Base-by-base conservation (phyloP, 2,888 invertebrate genomes). In the Cosmorhoe ocellata region DNA sequence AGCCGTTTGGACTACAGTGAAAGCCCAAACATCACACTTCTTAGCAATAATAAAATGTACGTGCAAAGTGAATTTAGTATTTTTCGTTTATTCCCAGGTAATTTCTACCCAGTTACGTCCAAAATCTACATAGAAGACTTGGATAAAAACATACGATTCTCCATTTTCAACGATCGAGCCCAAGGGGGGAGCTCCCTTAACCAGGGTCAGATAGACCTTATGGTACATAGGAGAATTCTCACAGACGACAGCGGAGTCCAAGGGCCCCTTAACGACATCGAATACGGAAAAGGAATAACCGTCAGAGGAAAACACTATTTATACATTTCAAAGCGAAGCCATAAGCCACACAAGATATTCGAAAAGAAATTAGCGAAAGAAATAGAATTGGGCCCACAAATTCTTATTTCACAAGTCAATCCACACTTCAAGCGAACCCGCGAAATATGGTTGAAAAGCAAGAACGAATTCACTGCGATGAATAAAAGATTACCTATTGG, bases 51-150 rank as follows among this genome's bases (percentile, higher is more conserved):
- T n/a, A n/a, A n/a, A n/a, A n/a, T n/a, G n/a, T n/a, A n/a, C n/a
- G n/a, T n/a, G n/a, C n/a, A n/a, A n/a, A n/a, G n/a, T n/a, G n/a
- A n/a, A n/a, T n/a, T n/a, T n/a, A n/a, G n/a, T n/a, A n/a, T n/a
- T n/a, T n/a, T n/a, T n/a, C n/a, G n/a, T n/a, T n/a, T n/a, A n/a
- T n/a, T n/a, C n/a, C n/a, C n/a, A 48, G 96, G 81, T 14, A 99
- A 99, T 79, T 97, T 97, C 74, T 99, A 97, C 74, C 99, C 99
- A 0, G 92, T 99, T 0, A 97, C 96, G 13, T 93, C 96, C 0
- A 93, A 95, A 71, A 96, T 98, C 28, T 91, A 92, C 31, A 83
- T 97, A 1, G 91, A 93, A 65, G 95, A 95, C 62, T 34, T 61
- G 0, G 31, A 50, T 0, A 72, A 63, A 9, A 85, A 88, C 26